A percentile compares a stretch with the other conserved stretches of the same genome.
These are phyloP conservation scores for Oceanites oceanicus DNA, from an alignment of 2,113 vertebrate species.

Conservation along the genomic window DNA sequence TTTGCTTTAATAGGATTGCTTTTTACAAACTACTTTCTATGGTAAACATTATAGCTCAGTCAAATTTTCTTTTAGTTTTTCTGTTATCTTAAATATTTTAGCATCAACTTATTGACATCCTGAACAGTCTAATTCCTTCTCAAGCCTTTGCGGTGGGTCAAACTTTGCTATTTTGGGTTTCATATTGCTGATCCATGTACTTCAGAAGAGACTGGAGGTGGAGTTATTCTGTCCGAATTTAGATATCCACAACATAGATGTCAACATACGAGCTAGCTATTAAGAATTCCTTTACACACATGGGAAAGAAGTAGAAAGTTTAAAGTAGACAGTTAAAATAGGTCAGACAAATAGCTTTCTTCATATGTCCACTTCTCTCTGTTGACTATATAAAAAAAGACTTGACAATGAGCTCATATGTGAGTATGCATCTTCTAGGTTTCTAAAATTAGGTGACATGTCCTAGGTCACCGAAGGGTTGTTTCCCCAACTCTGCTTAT, in stretches of 20 bases:
- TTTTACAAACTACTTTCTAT: not conserved
- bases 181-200: not conserved
- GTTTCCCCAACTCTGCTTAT: not conserved
- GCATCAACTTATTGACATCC: not conserved
- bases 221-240: not conserved
- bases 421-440: not conserved
- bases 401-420: not conserved
- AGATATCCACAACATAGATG: not conserved
- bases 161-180: not conserved
- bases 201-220: not conserved
- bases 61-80: not conserved
- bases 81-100: not conserved
- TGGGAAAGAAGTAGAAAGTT: not conserved
- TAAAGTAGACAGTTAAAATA: not conserved
- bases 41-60: not conserved
- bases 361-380: not conserved
- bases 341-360: not conserved
- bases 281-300: not conserved
- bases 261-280: not conserved
- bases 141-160: not conserved
- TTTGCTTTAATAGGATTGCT: not conserved
- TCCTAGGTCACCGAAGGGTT: not conserved
- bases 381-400: not conserved
- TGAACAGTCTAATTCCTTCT: not conserved
- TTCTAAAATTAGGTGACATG: not conserved